Base-by-base conservation (phyloP, 2,888 invertebrate species). In the Morpho deidamia region DNA sequence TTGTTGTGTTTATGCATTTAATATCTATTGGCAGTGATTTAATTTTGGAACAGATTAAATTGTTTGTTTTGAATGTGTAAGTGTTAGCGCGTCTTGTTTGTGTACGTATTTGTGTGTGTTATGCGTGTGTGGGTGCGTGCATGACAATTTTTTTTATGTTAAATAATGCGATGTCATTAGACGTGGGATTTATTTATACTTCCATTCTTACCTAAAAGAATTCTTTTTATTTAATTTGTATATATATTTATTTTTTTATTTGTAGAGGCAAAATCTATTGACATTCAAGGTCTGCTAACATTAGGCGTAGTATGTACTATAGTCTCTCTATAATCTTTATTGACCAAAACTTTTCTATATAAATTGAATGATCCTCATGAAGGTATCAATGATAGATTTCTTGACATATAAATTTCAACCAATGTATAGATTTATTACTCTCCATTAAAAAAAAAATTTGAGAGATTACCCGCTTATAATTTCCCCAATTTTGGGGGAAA, bases 111-210 rank as follows among this genome's bases (percentile, higher is more conserved):
- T 67, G 64, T 57, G 47, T 63, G 56, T 66, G n/a, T n/a, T n/a
- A n/a, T n/a, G 68, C 58, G 46, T 66, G 67, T 64, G 63, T 69
- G 34, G 44, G 50, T 56, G 58, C 56, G 47, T 50, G 39, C 66
- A 64, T n/a, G n/a, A n/a, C n/a, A n/a, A n/a, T n/a, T 61, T 43
- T 61, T 56, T 65, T 68, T 60, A 37, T 65, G 67, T 64, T 61
- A n/a, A 69, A 69, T 65, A 64, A 71, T 76, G 75, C 76, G 73
- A 70, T 78, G 78, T 74, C 74, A 75, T 74, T 76, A 69, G 70
- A 66, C 60, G 57, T 56, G 53, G 44, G 38, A 32, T 8, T 7
- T 37, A 37, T 35, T 47, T 51, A n/a, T n/a, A 59, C 57, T 51
- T n/a, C n/a, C n/a, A n/a, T n/a, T n/a, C n/a, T n/a, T n/a, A n/a